Percentiles rank a stretch among this genome's conserved stretches.
These are phyloP conservation scores for Pammene fasciana DNA, from an alignment of 2,888 invertebrate species.

Conservation along the genomic window DNA sequence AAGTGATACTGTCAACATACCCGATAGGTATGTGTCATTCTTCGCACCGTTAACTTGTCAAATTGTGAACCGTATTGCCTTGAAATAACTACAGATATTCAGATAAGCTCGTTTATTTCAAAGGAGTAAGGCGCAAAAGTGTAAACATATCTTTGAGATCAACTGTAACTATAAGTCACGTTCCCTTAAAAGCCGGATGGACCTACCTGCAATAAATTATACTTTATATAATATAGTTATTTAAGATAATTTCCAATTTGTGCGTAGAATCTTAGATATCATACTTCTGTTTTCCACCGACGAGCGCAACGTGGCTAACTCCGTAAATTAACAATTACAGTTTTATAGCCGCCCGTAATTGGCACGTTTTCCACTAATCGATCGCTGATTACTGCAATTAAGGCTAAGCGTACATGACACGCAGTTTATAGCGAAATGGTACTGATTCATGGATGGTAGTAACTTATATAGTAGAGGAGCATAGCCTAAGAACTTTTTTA, in stretches of 20 bases:
- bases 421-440: background rate
- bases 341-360: conserved; percentile 32
- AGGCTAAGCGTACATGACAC: background rate
- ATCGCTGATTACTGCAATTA: conserved; percentile 27
- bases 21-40: too few species aligned
- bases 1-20: too few species aligned
- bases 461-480: too few species aligned
- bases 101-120: too few species aligned
- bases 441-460: background rate
- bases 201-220: background rate
- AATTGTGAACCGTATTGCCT: too few species aligned
- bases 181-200: background rate
- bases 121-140: too few species aligned
- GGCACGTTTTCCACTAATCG: conserved; percentile 27
- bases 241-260: background rate
- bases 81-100: too few species aligned
- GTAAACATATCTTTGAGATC: too few species aligned
- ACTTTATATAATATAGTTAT: conserved; percentile 3
- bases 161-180: background rate
- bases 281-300: conserved; percentile 10
- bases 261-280: conserved; percentile 5
- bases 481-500: too few species aligned
- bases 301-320: conserved; percentile 8
- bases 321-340: conserved; percentile 37
- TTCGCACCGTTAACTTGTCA: too few species aligned